Evolutionary conservation across 1,140 invertebrate genomes (phyloP).

Genomic region (Dolichoris vasculosae): DNA sequence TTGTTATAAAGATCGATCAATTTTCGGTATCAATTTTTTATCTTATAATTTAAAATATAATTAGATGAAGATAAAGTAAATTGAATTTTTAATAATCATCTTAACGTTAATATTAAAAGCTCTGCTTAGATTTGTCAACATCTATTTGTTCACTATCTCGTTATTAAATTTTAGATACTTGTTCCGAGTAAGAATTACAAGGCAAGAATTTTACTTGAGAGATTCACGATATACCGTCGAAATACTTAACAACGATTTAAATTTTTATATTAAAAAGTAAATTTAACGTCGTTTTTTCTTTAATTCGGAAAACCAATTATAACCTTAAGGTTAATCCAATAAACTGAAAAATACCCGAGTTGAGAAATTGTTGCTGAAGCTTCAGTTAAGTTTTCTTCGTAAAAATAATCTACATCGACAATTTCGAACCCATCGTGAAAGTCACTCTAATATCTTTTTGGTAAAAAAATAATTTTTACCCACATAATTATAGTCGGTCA

Average conservation of each 20-base stretch:
- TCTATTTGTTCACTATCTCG: not conserved
- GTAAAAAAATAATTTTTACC: slow-evolving; percentile 10
- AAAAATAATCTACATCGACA: not conserved
- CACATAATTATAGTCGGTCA: not conserved
- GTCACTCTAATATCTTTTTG: not conserved
- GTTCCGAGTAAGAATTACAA: not conserved
- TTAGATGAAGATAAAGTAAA: too few relatives aligned
- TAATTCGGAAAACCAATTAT: not conserved
- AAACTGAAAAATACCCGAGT: not conserved
- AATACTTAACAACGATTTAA: too few relatives aligned
- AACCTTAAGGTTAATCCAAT: not conserved
- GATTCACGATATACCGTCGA: too few relatives aligned
- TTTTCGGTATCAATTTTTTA: too few relatives aligned
- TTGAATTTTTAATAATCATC: not conserved
- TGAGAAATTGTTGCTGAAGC: not conserved
- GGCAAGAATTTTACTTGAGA: too few relatives aligned
- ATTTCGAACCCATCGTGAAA: not conserved
- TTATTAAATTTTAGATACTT: not conserved
- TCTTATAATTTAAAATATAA: not conserved
- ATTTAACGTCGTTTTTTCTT: not conserved
- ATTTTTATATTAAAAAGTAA: not conserved
- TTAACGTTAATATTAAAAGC: not conserved
- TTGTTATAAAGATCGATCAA: not conserved
- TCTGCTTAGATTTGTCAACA: not conserved
- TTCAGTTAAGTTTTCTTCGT: not conserved